phyloP scores from a whole-genome alignment of 2,797 vertebrate genomes.

The Rhodeus uyekii region DNA sequence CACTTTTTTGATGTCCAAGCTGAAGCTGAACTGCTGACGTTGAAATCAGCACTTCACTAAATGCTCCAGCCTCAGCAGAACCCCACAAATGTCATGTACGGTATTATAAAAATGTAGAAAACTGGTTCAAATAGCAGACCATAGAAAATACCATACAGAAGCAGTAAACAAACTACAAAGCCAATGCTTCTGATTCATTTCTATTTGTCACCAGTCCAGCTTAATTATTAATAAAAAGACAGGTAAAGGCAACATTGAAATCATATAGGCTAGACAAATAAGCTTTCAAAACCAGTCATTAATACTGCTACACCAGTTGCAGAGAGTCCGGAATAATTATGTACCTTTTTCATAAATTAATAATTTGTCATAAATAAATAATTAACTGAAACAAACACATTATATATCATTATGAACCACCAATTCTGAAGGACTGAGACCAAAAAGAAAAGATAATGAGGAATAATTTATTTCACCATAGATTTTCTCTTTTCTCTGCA shows the following conservation, averaged over 20 bases:
- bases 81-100: conserved; percentile 27
- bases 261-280: not conserved
- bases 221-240: not conserved
- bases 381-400: conserved; percentile 1
- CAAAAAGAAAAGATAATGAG: not conserved
- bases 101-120: not conserved
- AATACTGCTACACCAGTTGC: not conserved
- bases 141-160: not conserved
- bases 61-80: conserved; percentile 31
- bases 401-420: not conserved
- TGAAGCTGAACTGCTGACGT: conserved; percentile 33
- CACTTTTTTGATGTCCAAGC: conserved; percentile 36
- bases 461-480: not conserved
- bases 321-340: not conserved
- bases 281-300: not conserved
- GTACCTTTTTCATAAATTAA: not conserved
- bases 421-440: not conserved
- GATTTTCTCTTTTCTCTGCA: conserved; percentile 15
- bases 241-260: not conserved
- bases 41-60: conserved; percentile 38
- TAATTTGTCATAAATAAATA: conserved; percentile 13
- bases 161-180: not conserved
- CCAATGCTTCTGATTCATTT: not conserved
- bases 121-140: conserved; percentile 3
- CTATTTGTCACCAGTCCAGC: not conserved